Base-by-base conservation (phyloP, 1,140 invertebrate species). In the Galendromus occidentalis region DNA sequence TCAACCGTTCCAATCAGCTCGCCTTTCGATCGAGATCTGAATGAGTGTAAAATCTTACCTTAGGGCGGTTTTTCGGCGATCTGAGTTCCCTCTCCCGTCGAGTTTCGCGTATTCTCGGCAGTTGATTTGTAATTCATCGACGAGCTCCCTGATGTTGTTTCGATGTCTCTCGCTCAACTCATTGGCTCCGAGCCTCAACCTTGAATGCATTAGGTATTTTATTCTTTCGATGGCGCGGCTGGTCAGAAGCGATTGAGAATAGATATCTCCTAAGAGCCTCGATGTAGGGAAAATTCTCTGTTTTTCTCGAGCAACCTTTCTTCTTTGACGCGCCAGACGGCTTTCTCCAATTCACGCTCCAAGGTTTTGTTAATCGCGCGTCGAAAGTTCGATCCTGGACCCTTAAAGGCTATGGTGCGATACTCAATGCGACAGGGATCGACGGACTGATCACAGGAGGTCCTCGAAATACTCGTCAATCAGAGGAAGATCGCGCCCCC, bases 241-340 rank as follows among this genome's bases (percentile, higher is more conserved):
- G n/a, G n/a, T n/a, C n/a, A n/a, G n/a, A n/a, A n/a, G n/a, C n/a
- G n/a, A n/a, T n/a, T n/a, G n/a, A n/a, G n/a, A n/a, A n/a, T n/a
- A n/a, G n/a, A n/a, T n/a, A n/a, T n/a, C n/a, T n/a, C n/a, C n/a
- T n/a, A n/a, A n/a, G n/a, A n/a, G n/a, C n/a, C n/a, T n/a, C n/a
- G n/a, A n/a, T n/a, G n/a, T n/a, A n/a, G n/a, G n/a, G n/a, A n/a
- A n/a, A n/a, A n/a, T n/a, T n/a, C n/a, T n/a, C n/a, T n/a, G n/a
- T n/a, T n/a, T n/a, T n/a, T n/a, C n/a, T n/a, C n/a, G n/a, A 6
- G 14, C 14, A 29, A 59, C 51, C 51, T 59, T 33, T 59, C 51
- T 9, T 59, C 51, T 9, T 59, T 59, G 25, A 59, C 51, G 22
- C n/a, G 51, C 51, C 51, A 59, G 25, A 59, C 51, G 33, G n/a